phyloP scores from a whole-genome alignment of 2,113 vertebrate species.

The Tenebrosternarchus preto region DNA sequence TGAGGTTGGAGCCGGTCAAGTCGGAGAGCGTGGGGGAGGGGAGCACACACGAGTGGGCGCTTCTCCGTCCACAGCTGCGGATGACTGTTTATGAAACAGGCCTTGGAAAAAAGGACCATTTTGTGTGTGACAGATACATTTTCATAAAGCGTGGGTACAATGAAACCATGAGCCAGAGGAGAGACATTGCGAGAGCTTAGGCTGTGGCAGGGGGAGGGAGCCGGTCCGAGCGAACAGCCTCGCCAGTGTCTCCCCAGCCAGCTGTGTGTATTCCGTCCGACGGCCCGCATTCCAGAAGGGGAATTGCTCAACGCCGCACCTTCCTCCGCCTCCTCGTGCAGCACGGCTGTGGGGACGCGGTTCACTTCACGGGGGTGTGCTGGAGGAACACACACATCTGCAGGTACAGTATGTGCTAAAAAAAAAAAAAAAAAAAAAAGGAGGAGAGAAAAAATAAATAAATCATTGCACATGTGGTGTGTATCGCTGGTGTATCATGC shows the following conservation, averaged over 20 bases:
- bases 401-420: slow-evolving; percentile 25
- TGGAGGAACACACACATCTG: not conserved
- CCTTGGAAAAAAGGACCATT: slow-evolving; percentile 56
- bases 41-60: slow-evolving; percentile 3
- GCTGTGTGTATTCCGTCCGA: slow-evolving; percentile 69
- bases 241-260: slow-evolving; percentile 67
- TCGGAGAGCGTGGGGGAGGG: slow-evolving; percentile 7
- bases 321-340: slow-evolving; percentile 59
- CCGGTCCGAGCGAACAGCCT: slow-evolving; percentile 68
- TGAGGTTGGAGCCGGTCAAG: slow-evolving; percentile 33
- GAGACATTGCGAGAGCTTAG: slow-evolving; percentile 53
- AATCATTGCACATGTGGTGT: slow-evolving; percentile 15
- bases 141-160: slow-evolving; percentile 67
- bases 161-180: slow-evolving; percentile 40
- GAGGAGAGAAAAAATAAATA: slow-evolving; percentile 54
- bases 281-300: slow-evolving; percentile 72
- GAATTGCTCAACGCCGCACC: slow-evolving; percentile 75
- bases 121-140: slow-evolving; percentile 67
- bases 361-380: slow-evolving; percentile 30
- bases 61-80: slow-evolving; percentile 15
- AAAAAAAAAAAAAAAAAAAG: slow-evolving; percentile 41
- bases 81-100: not conserved
- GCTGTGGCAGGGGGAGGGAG: slow-evolving; percentile 53
- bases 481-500: not conserved
- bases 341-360: slow-evolving; percentile 33